phyloP scores from a whole-genome alignment of 2,113 vertebrate species.

The Lepus europaeus region DNA sequence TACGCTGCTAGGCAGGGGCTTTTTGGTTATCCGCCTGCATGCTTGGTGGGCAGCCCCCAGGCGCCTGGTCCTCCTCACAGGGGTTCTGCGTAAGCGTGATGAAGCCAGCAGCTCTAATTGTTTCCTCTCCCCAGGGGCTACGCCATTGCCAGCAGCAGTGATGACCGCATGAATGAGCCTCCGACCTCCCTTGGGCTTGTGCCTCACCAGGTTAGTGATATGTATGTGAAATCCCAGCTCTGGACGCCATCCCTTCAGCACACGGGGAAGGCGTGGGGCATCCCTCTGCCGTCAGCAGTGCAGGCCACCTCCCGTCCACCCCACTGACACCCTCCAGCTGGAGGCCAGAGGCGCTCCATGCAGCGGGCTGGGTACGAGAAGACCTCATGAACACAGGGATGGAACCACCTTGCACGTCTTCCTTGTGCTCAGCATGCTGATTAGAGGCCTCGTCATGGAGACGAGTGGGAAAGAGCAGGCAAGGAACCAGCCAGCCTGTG shows the following conservation, averaged over 20 bases:
- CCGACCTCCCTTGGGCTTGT: slow-evolving; percentile 97
- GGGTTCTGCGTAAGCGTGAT: neutral
- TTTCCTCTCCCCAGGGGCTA: slow-evolving; percentile 92
- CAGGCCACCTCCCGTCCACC: neutral
- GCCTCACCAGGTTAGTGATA: slow-evolving; percentile 95
- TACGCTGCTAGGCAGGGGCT: neutral
- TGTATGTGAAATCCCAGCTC: neutral
- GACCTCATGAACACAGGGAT: neutral
- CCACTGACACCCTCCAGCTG: neutral
- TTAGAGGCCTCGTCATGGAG: neutral
- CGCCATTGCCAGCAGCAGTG: slow-evolving; percentile 97
- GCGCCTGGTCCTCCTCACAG: neutral
- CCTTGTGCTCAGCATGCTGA: neutral
- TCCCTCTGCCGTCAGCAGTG: neutral
- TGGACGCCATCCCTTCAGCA: neutral
- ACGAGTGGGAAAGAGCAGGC: neutral
- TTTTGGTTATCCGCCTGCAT: neutral
- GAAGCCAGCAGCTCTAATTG: neutral
- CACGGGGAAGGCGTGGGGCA: neutral
- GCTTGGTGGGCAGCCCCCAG: neutral
- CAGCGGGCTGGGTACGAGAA: fast-evolving
- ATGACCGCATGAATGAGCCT: slow-evolving; percentile 98
- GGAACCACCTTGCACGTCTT: neutral
- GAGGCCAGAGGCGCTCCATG: neutral
- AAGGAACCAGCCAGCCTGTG: neutral